Evolutionary conservation across 2,888 invertebrate species (phyloP).

Genomic region (Rhamphomyia laevipes): DNA sequence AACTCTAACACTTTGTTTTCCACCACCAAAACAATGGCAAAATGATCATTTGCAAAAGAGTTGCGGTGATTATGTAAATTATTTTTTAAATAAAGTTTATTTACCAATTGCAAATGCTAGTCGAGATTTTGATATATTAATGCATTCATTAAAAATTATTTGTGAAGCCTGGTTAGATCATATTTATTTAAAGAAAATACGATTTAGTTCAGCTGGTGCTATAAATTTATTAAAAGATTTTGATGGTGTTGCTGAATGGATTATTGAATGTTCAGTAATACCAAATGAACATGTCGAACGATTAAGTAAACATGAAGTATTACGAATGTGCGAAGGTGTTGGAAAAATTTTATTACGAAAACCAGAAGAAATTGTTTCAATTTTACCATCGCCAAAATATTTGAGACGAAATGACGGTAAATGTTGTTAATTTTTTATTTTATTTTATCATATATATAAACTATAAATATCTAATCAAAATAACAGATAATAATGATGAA

Average conservation of each 20-base stretch:
- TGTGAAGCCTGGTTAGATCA: slow-evolving; percentile 83
- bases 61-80: slow-evolving; percentile 54
- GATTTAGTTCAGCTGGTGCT: slow-evolving; percentile 71
- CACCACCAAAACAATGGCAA: slow-evolving; percentile 55
- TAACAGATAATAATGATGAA: slow-evolving; percentile 36
- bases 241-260: slow-evolving; percentile 65
- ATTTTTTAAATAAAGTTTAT: slow-evolving; percentile 62
- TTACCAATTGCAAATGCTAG: slow-evolving; percentile 68
- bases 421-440: neutral
- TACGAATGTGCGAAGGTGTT: slow-evolving; percentile 69
- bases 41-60: slow-evolving; percentile 37
- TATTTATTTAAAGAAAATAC: slow-evolving; percentile 68
- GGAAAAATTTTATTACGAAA: slow-evolving; percentile 65
- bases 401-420: slow-evolving; percentile 20
- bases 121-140: slow-evolving; percentile 57
- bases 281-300: slow-evolving; percentile 39
- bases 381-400: slow-evolving; percentile 41
- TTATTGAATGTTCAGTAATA: slow-evolving; percentile 48
- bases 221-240: slow-evolving; percentile 71
- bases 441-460: too few species aligned
- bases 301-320: slow-evolving; percentile 40
- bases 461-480: neutral
- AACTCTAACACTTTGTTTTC: slow-evolving; percentile 72
- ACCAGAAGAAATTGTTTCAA: slow-evolving; percentile 74
- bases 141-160: slow-evolving; percentile 67